Evolutionary conservation across 2,888 invertebrate genomes (phyloP), one percentile per base, ranked within the genome.

Genomic region (Drosophila recens): DNA sequence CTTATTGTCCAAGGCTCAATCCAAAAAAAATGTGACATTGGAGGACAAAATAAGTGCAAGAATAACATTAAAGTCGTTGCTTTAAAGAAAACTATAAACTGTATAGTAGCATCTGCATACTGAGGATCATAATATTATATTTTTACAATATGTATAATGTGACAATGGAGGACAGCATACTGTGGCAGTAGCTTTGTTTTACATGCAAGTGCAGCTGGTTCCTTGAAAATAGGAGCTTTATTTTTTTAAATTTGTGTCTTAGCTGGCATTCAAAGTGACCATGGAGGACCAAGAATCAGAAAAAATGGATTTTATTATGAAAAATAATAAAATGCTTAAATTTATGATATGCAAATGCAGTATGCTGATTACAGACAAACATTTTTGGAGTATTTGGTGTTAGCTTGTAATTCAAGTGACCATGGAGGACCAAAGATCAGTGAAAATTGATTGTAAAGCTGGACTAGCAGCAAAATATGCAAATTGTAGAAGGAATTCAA

Each of bases 1-100:
- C 2, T 36, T 15, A 20, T 45, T 11, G 10, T 6, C 15, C 9
- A 27, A 33, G 13, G 10, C 57, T 20, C 11, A 10, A 46, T 4
- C 8, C 36, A 15, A 43, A n/a, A 8, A 8, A 30, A 38, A 38
- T 52, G 53, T 42, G 42, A 54, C 53, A 49, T 45, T 67, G 54
- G 53, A 63, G 67, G 42, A 64, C 42, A 30, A n/a, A 20, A 53
- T 9, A 23, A 34, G 17, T 27, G n/a, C 13, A 17, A 62, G 34
- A 30, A 45, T 36, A 13, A 17, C 36, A 27, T 43, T 36, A 27
- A 42, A n/a, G 27, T 3, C 34, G 11, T 9, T n/a, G 27, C n/a
- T n/a, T 10, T 10, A 20, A 20, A 4, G 13, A 9, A 6, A 17
- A 17, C 33, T 34, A 49, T 11, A 34, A 6, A 23, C 23, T 23